phyloP scores from a whole-genome alignment of 2,888 invertebrate genomes.

The Arrhopalites spinosus region DNA sequence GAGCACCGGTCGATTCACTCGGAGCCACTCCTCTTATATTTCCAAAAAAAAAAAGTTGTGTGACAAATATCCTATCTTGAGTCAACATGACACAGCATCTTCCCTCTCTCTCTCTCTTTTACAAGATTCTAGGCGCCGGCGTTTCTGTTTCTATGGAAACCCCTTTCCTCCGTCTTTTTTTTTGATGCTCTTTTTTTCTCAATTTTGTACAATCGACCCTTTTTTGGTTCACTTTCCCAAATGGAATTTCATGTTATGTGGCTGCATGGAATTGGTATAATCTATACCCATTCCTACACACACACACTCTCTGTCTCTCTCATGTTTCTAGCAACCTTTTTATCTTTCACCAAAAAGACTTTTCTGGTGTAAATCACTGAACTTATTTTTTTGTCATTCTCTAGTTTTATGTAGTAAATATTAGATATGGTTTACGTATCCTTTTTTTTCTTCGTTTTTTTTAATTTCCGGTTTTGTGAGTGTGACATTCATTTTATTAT shows the following conservation, averaged over 20 bases:
- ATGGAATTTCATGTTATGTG: neutral
- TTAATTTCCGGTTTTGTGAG: no score
- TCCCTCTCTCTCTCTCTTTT: neutral
- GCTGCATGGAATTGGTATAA: neutral
- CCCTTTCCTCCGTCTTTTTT: constrained; percentile 4
- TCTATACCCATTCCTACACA: neutral
- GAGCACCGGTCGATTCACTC: constrained; percentile 38
- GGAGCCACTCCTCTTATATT: constrained; percentile 43
- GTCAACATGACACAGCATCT: constrained; percentile 42
- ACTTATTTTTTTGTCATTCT: neutral
- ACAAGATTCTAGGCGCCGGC: constrained; percentile 45
- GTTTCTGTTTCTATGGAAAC: constrained; percentile 38
- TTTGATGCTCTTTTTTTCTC: neutral
- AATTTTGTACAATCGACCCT: neutral
- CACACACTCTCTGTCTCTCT: neutral
- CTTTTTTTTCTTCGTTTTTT: no score
- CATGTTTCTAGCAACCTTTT: no score
- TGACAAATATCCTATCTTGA: constrained; percentile 49
- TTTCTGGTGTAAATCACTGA: neutral
- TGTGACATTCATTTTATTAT: no score
- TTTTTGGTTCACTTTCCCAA: neutral
- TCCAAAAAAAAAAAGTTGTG: constrained; percentile 7
- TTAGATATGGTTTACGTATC: no score
- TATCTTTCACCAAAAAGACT: neutral
- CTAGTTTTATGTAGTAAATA: no score